A percentile compares a stretch with the other conserved stretches of the same genome.
These are phyloP conservation scores for Vireo griseus DNA, from an alignment of 2,797 vertebrate genomes.

Conservation along the genomic window DNA sequence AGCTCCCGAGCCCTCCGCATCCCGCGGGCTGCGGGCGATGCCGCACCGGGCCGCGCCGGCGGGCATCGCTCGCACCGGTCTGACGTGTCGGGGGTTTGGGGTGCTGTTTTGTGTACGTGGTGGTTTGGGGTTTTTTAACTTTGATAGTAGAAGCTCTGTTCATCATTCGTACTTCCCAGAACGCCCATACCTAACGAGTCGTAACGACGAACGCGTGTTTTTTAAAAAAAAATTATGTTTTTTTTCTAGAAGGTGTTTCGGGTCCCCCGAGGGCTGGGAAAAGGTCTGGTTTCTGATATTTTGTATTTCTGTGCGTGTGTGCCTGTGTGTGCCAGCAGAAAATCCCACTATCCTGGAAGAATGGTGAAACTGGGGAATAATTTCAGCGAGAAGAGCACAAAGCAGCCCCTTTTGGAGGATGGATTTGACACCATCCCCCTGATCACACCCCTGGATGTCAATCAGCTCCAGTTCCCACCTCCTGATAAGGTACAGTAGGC, in stretches of 20 bases:
- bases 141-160: not conserved
- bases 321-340: conserved; percentile 1
- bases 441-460: conserved; percentile 93
- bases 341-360: conserved; percentile 59
- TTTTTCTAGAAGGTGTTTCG: not conserved
- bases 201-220: not conserved
- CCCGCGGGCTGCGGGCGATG: not conserved
- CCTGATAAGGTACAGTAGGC: conserved; percentile 85
- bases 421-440: conserved; percentile 95
- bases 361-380: conserved; percentile 96
- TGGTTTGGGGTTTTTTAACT: not conserved
- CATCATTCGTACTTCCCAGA: not conserved
- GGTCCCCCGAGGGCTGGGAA: not conserved
- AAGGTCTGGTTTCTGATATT: not conserved
- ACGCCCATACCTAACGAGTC: not conserved
- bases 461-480: conserved; percentile 91
- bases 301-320: not conserved
- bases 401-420: conserved; percentile 85
- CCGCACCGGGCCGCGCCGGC: not conserved
- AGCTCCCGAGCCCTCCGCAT: not conserved
- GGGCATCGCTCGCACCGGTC: accelerated
- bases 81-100: not conserved
- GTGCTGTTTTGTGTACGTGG: not conserved
- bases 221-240: too few species aligned
- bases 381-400: conserved; percentile 89